A percentile compares a stretch with the other conserved stretches of the same genome.
Evolutionary conservation across 2,113 vertebrate genomes (phyloP).

Genomic region (Tricholaema leucomelas): DNA sequence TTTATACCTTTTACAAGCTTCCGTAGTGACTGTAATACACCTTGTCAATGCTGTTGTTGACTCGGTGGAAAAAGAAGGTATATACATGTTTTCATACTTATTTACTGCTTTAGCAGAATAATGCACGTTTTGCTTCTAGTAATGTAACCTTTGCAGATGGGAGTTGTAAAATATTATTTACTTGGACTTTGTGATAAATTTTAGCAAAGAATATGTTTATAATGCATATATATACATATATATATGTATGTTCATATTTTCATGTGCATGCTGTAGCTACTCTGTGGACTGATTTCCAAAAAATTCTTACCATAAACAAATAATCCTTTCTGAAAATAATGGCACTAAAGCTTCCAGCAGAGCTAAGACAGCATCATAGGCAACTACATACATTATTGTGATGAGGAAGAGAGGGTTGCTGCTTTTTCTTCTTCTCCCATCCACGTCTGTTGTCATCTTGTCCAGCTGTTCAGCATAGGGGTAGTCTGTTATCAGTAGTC

Average conservation of each 20-base stretch:
- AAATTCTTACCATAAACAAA: neutral
- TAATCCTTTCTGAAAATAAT: neutral
- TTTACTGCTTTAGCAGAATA: conserved; percentile 46
- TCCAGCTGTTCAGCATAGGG: neutral
- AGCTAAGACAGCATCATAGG: neutral
- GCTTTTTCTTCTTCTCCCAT: neutral
- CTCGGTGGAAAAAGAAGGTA: conserved; percentile 95
- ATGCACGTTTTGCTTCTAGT: conserved; percentile 32
- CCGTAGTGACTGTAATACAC: conserved; percentile 98
- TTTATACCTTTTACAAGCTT: conserved; percentile 90
- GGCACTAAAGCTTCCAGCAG: neutral
- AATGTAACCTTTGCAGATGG: neutral
- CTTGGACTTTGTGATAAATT: neutral
- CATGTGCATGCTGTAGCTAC: neutral
- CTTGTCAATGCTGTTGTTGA: conserved; percentile 93
- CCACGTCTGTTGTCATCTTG: neutral
- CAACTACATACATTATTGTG: neutral
- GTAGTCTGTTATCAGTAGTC: neutral
- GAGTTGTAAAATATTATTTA: neutral
- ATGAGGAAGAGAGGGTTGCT: too few species aligned
- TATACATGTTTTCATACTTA: conserved; percentile 66
- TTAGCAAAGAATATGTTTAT: neutral
- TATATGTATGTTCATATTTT: neutral
- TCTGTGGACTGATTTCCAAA: neutral
- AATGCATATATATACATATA: neutral